Percentiles rank a stretch among this genome's conserved stretches.
Evolutionary conservation across 1,140 invertebrate species (phyloP).

Genomic region (Mya arenaria): DNA sequence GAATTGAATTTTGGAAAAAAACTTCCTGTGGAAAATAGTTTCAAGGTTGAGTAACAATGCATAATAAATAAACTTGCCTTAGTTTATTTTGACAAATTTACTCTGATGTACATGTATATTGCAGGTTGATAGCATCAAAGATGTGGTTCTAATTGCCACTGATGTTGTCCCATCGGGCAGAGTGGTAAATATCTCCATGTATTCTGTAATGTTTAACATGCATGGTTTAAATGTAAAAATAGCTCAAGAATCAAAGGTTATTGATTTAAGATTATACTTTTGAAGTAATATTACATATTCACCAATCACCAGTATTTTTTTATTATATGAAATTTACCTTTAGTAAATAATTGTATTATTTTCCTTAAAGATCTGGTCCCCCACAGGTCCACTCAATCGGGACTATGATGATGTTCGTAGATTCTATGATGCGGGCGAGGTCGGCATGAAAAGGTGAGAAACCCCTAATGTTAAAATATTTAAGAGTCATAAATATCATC

Average conservation of each 20-base stretch:
- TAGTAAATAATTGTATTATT: not conserved
- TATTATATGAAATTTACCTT: not conserved
- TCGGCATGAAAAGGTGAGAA: constrained; percentile 85
- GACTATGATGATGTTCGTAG: constrained; percentile 91
- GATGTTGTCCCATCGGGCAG: constrained; percentile 84
- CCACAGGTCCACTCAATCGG: constrained; percentile 88
- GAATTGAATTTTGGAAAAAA: too few relatives aligned
- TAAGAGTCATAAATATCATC: too few relatives aligned
- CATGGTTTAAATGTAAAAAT: not conserved
- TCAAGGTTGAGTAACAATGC: too few relatives aligned
- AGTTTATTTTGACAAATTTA: too few relatives aligned
- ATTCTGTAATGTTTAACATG: not conserved
- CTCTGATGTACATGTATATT: too few relatives aligned
- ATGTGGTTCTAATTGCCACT: constrained; percentile 83
- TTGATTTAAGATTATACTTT: not conserved
- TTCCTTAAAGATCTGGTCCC: constrained; percentile 86
- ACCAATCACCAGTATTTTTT: not conserved
- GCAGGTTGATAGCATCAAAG: constrained; percentile 77
- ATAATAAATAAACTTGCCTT: too few relatives aligned
- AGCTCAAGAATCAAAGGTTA: not conserved
- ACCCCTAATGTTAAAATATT: too few relatives aligned
- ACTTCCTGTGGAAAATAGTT: too few relatives aligned
- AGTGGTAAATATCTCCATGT: constrained; percentile 66
- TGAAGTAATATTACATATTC: not conserved
- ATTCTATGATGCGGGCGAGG: constrained; percentile 85